Evolutionary conservation across 2,797 vertebrate genomes (phyloP).

Genomic region (Enteromius anoplus): DNA sequence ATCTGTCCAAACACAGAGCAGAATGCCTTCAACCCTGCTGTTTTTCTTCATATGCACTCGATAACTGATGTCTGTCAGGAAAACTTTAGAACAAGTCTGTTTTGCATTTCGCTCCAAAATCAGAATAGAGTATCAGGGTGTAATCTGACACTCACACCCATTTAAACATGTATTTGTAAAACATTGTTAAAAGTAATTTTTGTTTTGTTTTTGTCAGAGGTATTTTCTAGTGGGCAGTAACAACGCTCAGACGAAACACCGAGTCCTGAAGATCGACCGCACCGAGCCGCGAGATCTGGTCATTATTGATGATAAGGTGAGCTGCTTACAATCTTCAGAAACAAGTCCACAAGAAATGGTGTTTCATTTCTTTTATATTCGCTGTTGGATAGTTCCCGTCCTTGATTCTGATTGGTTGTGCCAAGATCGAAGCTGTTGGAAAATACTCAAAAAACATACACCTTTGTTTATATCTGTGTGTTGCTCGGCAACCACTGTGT

Average conservation of each 20-base stretch:
- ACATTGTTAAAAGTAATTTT: neutral
- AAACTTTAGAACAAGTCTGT: neutral
- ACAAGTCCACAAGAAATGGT: neutral
- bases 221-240: slow-evolving; percentile 97
- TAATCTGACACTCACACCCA: neutral
- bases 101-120: neutral
- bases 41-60: neutral
- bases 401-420: no score
- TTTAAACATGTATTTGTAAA: neutral
- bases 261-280: slow-evolving; percentile 96
- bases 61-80: neutral
- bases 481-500: no score
- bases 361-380: neutral
- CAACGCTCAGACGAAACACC: slow-evolving; percentile 91
- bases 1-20: neutral
- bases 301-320: slow-evolving; percentile 94
- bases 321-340: slow-evolving; percentile 50
- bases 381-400: no score
- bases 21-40: neutral
- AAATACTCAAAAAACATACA: no score
- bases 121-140: neutral
- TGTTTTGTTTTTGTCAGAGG: slow-evolving; percentile 74
- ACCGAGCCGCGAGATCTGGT: slow-evolving; percentile 95
- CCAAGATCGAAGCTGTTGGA: no score
- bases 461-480: no score